Evolutionary conservation across 1,140 invertebrate species (phyloP), one percentile per base, ranked within the genome.

Genomic region (Cardiocondyla obscurior): DNA sequence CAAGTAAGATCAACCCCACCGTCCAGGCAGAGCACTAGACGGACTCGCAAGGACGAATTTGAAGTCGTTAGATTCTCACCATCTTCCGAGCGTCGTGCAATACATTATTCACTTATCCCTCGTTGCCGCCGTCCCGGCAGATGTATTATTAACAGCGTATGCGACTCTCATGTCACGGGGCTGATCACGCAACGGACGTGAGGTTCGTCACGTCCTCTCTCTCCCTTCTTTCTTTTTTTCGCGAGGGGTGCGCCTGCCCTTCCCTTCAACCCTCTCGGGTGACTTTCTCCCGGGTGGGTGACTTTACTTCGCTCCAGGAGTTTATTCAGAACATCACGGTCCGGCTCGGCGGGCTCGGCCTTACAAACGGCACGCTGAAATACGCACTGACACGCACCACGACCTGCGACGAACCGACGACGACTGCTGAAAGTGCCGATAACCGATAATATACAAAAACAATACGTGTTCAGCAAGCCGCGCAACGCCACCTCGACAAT

Each of bases 31-130:
- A n/a, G n/a, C n/a, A n/a, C n/a, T n/a, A n/a, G n/a, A n/a, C n/a
- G n/a, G n/a, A n/a, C n/a, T n/a, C n/a, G n/a, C n/a, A n/a, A n/a
- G n/a, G n/a, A n/a, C n/a, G n/a, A n/a, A n/a, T n/a, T n/a, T n/a
- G n/a, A n/a, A n/a, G n/a, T n/a, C n/a, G n/a, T 39, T 28, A 2
- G 7, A 12, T 14, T 46, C 2, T 73, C 39, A 79, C 74, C 74
- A 79, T 79, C 74, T 69, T 4, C 74, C 62, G 16, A 79, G 62
- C 16, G 62, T 62, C 4, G 55, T 39, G 12, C 74, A 79, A 16
- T 79, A 79, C 74, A 79, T 79, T 5, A 5, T 36, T 79, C 44
- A 19, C 55, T 1, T 12, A 3, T 19, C n/a, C 33, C 8, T 62
- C 58, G 58, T 51, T n/a, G 46, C 46, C 46, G 25, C 28, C 36